Percentiles rank a stretch among this genome's conserved stretches.
Evolutionary conservation across 2,888 invertebrate species (phyloP).

Genomic region (Pandemis cinnamomeana): DNA sequence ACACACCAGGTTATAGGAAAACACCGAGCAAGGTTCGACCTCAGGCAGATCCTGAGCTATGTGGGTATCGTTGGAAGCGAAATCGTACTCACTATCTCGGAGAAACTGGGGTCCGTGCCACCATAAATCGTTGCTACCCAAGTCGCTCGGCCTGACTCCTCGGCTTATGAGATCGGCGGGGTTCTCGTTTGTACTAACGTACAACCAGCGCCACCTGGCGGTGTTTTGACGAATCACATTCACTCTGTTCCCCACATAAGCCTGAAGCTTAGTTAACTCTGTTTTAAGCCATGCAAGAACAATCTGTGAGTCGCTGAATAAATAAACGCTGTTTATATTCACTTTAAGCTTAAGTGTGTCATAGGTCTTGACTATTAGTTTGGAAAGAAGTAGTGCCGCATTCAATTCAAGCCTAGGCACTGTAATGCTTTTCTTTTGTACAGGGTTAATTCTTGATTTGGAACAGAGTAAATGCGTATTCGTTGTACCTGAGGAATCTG

Average conservation of each 20-base stretch:
- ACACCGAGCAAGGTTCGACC: no score
- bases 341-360: no score
- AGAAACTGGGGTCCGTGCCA: no score
- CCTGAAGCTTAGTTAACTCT: background rate
- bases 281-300: slow-evolving; percentile 9
- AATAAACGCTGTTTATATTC: background rate
- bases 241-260: background rate
- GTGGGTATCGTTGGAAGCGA: no score
- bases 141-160: no score
- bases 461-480: slow-evolving; percentile 5
- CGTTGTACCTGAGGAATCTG: background rate
- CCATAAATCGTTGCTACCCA: no score
- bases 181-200: no score
- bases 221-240: slow-evolving; percentile 3
- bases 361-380: background rate
- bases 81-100: no score
- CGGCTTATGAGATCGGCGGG: no score
- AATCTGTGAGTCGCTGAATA: slow-evolving; percentile 3
- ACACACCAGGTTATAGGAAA: no score
- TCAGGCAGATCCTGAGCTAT: no score
- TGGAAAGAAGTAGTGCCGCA: background rate
- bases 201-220: background rate
- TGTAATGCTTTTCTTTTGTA: background rate
- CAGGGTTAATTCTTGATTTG: slow-evolving; percentile 10
- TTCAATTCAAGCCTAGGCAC: background rate